Conservation (phyloP, 2,888 invertebrate species). For the Caenorhabditis drosophilae region DNA sequence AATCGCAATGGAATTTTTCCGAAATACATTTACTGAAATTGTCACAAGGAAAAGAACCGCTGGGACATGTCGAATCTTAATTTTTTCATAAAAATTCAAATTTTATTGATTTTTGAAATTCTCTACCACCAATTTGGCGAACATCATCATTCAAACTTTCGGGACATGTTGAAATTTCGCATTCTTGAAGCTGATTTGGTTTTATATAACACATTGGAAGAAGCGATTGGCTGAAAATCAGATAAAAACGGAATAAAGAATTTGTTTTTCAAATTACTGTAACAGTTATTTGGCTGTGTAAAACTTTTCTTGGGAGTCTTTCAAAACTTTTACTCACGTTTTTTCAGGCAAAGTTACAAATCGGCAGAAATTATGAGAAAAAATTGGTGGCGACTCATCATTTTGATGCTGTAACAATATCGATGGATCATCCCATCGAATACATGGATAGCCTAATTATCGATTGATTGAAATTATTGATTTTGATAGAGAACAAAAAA, state of each 20-base stretch:
- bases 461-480: too few relatives aligned
- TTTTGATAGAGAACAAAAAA: too few relatives aligned
- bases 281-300: not conserved
- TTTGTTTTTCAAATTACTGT: not conserved
- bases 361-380: slow-evolving; percentile 45
- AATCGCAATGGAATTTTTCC: slow-evolving; percentile 58
- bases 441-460: too few relatives aligned
- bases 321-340: not conserved
- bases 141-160: slow-evolving; percentile 26
- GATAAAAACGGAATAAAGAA: slow-evolving; percentile 2
- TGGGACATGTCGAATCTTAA: slow-evolving; percentile 11
- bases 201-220: slow-evolving; percentile 22
- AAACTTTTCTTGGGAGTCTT: not conserved
- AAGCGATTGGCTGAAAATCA: slow-evolving; percentile 11
- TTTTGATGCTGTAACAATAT: slow-evolving; percentile 38
- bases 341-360: slow-evolving; percentile 17
- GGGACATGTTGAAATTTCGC: slow-evolving; percentile 29
- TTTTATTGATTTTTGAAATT: not conserved
- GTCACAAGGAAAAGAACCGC: slow-evolving; percentile 36
- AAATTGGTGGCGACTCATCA: slow-evolving; percentile 7
- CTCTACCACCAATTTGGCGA: not conserved
- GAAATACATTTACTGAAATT: slow-evolving; percentile 49
- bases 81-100: not conserved
- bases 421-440: slow-evolving; percentile 56
- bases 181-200: slow-evolving; percentile 12